A percentile compares a stretch with the other conserved stretches of the same genome.
Conservation (phyloP, 2,797 vertebrate genomes). For the Ctenosaura bakeri region DNA sequence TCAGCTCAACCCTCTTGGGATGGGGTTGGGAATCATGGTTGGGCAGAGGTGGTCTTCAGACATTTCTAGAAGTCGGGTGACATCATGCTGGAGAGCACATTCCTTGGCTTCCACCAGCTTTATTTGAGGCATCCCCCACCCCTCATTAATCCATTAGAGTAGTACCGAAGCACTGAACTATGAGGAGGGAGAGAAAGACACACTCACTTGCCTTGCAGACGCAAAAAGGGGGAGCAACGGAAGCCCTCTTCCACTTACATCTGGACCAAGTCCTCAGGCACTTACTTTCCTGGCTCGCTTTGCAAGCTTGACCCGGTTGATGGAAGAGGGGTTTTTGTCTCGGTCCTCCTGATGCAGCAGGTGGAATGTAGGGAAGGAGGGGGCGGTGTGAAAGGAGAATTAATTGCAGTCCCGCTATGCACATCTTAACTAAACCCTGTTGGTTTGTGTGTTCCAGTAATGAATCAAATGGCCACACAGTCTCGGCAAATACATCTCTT, state of each 20-base stretch:
- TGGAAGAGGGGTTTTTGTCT: conserved; percentile 54
- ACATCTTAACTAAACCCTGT: conserved; percentile 93
- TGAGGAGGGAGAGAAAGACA: no score
- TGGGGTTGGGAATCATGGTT: not conserved
- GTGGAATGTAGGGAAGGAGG: conserved; percentile 47
- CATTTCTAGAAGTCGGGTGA: not conserved
- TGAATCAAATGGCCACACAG: conserved; percentile 99
- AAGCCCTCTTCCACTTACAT: conserved; percentile 9
- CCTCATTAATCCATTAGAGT: not conserved
- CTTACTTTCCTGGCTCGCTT: conserved; percentile 13
- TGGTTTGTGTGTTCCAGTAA: conserved; percentile 97
- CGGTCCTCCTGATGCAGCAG: conserved; percentile 45
- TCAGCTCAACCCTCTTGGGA: not conserved
- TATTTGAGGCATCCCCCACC: not conserved
- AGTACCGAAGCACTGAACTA: not conserved
- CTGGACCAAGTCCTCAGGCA: conserved; percentile 5
- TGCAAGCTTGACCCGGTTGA: conserved; percentile 10
- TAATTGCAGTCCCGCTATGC: conserved; percentile 88
- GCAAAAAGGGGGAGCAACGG: not conserved
- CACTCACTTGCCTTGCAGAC: not conserved
- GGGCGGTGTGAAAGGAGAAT: conserved; percentile 73
- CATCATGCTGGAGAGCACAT: no score
- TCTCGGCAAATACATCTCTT: conserved; percentile 98
- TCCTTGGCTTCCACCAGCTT: not conserved
- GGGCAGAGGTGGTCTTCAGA: not conserved